Conservation (phyloP, 2,797 vertebrate genomes). For the Peromyscus melanophrys region DNA sequence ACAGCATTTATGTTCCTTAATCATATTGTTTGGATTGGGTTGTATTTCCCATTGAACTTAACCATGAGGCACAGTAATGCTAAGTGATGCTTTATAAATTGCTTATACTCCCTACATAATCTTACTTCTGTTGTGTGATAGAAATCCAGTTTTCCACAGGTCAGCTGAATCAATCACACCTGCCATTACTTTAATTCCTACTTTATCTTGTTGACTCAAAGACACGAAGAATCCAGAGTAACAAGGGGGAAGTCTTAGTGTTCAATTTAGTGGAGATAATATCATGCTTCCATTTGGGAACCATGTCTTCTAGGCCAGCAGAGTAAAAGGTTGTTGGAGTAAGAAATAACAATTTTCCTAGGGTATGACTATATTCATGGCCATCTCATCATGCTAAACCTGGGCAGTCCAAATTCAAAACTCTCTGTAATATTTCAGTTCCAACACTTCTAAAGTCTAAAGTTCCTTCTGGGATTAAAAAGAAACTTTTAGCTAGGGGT, state of each 20-base stretch:
- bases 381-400: background rate
- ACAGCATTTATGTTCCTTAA: background rate
- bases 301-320: background rate
- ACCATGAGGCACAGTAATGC: background rate
- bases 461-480: background rate
- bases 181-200: background rate
- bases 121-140: background rate
- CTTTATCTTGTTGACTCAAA: background rate
- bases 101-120: background rate
- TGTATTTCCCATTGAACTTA: background rate
- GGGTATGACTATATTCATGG: background rate
- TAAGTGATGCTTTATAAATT: background rate
- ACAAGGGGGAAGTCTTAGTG: background rate
- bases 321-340: background rate
- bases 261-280: background rate
- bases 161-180: background rate
- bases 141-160: background rate
- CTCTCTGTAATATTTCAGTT: background rate
- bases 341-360: background rate
- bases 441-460: background rate
- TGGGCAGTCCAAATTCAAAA: background rate
- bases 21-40: background rate
- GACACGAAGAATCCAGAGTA: background rate
- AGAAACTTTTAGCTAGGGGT: background rate
- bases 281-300: background rate